Evolutionary conservation across 1,140 invertebrate species (phyloP).

Genomic region (Battus philenor): DNA sequence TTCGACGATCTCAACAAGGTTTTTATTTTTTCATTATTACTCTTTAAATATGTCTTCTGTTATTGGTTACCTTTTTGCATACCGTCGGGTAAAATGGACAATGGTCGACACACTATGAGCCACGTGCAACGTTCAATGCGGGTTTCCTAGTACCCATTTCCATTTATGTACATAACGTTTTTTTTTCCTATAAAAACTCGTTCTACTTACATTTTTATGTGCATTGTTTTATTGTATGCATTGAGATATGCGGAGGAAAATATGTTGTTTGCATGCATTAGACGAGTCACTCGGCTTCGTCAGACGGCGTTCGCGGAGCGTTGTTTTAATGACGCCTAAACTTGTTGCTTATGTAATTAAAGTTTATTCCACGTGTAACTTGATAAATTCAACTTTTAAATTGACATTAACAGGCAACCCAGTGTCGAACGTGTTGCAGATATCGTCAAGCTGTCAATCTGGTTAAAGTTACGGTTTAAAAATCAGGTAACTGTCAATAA

Average conservation of each 20-base stretch:
- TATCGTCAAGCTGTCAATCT: too few species aligned
- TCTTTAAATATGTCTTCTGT: too few species aligned
- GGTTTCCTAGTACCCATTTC: constrained; percentile 24
- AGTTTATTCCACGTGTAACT: constrained; percentile 1
- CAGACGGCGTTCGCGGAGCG: neutral
- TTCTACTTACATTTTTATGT: constrained; percentile 14
- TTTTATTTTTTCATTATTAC: too few species aligned
- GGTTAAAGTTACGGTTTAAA: too few species aligned
- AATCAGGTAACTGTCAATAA: too few species aligned
- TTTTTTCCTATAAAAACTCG: constrained; percentile 11
- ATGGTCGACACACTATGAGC: constrained; percentile 1
- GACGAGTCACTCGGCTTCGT: constrained; percentile 10
- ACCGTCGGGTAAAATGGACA: constrained; percentile 7
- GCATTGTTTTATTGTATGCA: constrained; percentile 17
- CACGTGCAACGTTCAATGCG: constrained; percentile 19
- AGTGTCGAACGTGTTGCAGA: too few species aligned
- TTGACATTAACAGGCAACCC: too few species aligned
- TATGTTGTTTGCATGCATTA: constrained; percentile 17
- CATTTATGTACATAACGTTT: constrained; percentile 15
- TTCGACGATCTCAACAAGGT: too few species aligned
- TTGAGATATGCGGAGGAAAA: constrained; percentile 14
- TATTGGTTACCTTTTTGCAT: neutral
- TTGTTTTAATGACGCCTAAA: constrained; percentile 3
- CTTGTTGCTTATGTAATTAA: neutral
- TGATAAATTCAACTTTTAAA: too few species aligned